phyloP scores from a whole-genome alignment of 2,888 invertebrate genomes.

The Ellobium chinense region DNA sequence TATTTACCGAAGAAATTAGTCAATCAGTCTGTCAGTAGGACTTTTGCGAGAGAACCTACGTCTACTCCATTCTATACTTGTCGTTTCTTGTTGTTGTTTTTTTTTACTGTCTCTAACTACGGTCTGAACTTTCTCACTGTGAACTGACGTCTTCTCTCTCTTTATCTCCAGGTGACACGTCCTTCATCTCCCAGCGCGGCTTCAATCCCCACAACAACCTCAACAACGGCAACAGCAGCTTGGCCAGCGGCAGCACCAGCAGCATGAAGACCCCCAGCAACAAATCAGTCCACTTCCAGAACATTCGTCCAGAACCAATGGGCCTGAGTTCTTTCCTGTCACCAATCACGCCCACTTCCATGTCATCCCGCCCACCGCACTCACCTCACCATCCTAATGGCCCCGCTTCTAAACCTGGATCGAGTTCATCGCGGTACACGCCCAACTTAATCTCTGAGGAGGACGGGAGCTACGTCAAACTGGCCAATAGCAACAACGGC shows the following conservation, averaged over 20 bases:
- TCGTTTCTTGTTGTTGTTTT: too few relatives aligned
- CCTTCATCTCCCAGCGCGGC: slow-evolving; percentile 46
- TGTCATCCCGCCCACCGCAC: slow-evolving; percentile 8
- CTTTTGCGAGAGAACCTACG: too few relatives aligned
- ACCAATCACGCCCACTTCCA: neutral
- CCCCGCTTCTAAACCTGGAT: neutral
- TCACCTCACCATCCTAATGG: neutral
- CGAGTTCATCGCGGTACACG: neutral
- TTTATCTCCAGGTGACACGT: slow-evolving; percentile 42
- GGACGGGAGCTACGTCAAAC: slow-evolving; percentile 41
- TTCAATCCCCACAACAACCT: slow-evolving; percentile 34
- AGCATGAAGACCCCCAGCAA: neutral
- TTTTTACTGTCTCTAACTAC: too few relatives aligned
- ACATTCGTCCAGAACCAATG: slow-evolving; percentile 34
- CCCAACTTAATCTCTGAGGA: slow-evolving; percentile 38
- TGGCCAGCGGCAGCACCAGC: slow-evolving; percentile 26
- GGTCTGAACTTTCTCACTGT: too few relatives aligned
- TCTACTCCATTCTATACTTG: too few relatives aligned
- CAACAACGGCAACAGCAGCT: slow-evolving; percentile 4
- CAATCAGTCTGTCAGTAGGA: too few relatives aligned
- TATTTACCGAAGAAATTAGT: too few relatives aligned
- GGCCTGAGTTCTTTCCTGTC: slow-evolving; percentile 2
- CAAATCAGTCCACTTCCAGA: slow-evolving; percentile 39
- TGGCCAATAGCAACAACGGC: slow-evolving; percentile 31
- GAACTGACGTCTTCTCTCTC: neutral